These are phyloP conservation scores for Caenorhabditis remanei DNA, from an alignment of 1,140 invertebrate species.

Conservation along the genomic window DNA sequence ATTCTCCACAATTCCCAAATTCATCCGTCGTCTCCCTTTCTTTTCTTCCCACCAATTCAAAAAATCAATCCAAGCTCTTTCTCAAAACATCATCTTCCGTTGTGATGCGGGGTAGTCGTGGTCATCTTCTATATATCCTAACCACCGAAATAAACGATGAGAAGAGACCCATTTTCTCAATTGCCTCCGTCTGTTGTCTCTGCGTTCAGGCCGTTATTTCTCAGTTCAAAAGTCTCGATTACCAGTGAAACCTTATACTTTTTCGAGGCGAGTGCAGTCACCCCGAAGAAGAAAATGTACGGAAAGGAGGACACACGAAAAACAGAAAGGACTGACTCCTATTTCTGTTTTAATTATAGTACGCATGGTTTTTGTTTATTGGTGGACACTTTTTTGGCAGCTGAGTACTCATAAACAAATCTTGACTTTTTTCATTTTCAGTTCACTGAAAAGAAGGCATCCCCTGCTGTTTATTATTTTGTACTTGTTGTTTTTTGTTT, in stretches of 20 bases:
- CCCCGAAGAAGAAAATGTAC: neutral
- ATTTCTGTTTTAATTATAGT: constrained; percentile 52
- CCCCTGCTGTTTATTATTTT: neutral
- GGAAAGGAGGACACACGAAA: neutral
- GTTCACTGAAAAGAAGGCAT: neutral
- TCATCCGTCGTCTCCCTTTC: neutral
- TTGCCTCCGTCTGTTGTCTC: constrained; percentile 48
- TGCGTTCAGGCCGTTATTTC: constrained; percentile 9
- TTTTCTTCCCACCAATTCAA: neutral
- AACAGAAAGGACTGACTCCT: neutral
- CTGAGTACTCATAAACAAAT: neutral
- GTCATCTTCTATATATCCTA: constrained; percentile 33
- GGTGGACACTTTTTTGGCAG: neutral
- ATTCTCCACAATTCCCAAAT: constrained; percentile 48
- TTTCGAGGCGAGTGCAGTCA: constrained; percentile 45
- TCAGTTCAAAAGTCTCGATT: constrained; percentile 46
- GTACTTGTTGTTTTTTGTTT: neutral
- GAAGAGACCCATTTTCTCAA: constrained; percentile 54
- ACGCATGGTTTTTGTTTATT: constrained; percentile 12
- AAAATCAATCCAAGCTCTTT: neutral
- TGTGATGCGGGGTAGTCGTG: neutral
- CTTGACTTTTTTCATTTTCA: neutral
- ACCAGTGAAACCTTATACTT: constrained; percentile 53
- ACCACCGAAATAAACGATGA: constrained; percentile 55
- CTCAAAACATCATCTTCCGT: neutral